Evolutionary conservation across 2,113 vertebrate species (phyloP).

Genomic region (Dryoscopus gambensis): DNA sequence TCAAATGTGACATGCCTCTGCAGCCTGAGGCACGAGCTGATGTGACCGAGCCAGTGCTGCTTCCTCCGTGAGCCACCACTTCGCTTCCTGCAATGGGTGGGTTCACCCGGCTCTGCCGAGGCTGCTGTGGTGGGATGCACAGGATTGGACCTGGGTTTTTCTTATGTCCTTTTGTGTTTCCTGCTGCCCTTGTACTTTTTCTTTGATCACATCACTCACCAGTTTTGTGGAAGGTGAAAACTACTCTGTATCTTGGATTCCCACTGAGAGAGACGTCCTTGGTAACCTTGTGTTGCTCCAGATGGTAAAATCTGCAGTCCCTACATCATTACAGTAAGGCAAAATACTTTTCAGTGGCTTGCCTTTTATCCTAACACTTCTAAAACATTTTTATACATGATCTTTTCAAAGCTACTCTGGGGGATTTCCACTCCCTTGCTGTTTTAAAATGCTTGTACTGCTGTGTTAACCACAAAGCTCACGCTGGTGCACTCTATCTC

Average conservation of each 20-base stretch:
- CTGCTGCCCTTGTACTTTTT: background rate
- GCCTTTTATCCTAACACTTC: background rate
- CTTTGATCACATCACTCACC: background rate
- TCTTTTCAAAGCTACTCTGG: conserved; percentile 34
- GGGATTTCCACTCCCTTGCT: conserved; percentile 58
- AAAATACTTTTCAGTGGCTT: background rate
- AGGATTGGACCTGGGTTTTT: background rate
- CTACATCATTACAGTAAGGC: background rate
- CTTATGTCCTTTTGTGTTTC: background rate
- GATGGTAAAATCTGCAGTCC: background rate
- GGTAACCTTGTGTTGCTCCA: background rate
- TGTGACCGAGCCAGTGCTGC: background rate
- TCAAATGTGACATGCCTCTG: background rate
- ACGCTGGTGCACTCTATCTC: background rate
- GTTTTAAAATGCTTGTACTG: background rate
- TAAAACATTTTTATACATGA: background rate
- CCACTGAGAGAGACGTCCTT: background rate
- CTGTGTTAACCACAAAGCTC: conserved; percentile 50
- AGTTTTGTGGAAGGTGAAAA: background rate
- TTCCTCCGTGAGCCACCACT: background rate
- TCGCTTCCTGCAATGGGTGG: background rate
- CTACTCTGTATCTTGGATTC: background rate
- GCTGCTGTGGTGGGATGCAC: background rate
- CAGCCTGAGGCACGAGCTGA: background rate
- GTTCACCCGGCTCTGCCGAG: rapidly evolving